These are phyloP conservation scores for Prunella strophiata DNA, from an alignment of 2,797 vertebrate species.

Conservation along the genomic window DNA sequence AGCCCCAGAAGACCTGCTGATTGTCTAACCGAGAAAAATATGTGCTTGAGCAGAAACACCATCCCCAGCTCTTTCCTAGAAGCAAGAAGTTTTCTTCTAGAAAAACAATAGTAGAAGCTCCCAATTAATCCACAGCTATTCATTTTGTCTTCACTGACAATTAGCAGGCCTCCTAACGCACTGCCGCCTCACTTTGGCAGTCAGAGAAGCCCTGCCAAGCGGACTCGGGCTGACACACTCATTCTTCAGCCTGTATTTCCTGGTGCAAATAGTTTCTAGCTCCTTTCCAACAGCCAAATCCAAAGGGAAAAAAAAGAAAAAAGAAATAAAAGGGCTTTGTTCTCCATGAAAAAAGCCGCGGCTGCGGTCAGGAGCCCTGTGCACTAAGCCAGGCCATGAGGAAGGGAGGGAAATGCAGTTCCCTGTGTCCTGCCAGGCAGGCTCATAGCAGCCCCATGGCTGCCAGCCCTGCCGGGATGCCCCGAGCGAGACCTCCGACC, in stretches of 20 bases:
- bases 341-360: background rate
- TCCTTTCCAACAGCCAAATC: slow-evolving; percentile 41
- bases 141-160: slow-evolving; percentile 50
- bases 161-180: slow-evolving; percentile 5
- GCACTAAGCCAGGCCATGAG: background rate
- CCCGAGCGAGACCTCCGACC: fast-evolving
- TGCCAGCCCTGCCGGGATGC: background rate
- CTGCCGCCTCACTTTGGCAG: slow-evolving; percentile 18
- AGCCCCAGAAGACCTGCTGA: background rate
- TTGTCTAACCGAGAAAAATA: background rate
- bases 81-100: slow-evolving; percentile 29
- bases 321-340: slow-evolving; percentile 49
- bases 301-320: background rate
- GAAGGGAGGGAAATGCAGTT: background rate
- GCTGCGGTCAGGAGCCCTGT: background rate
- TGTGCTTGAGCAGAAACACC: slow-evolving; percentile 4
- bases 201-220: background rate
- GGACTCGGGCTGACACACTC: background rate
- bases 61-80: slow-evolving; percentile 41
- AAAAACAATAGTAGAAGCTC: slow-evolving; percentile 40
- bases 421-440: background rate
- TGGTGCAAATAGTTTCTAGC: slow-evolving; percentile 49
- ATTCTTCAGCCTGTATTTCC: slow-evolving; percentile 56
- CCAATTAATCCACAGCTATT: slow-evolving; percentile 49
- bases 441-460: background rate